Evolutionary conservation across 2,113 vertebrate genomes (phyloP).

Genomic region (Heterotilapia buettikoferi): DNA sequence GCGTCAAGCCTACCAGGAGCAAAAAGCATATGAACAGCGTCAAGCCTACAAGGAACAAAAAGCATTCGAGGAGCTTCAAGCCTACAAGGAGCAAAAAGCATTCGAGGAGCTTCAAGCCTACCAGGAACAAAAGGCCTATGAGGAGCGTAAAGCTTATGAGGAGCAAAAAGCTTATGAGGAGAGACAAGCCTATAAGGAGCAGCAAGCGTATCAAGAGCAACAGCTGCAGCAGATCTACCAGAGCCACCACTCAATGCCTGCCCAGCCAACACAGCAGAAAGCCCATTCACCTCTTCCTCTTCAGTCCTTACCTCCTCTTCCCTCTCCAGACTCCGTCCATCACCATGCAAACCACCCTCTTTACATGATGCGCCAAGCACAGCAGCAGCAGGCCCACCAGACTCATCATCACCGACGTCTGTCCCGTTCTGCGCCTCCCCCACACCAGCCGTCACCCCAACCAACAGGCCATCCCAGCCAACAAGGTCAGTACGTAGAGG

Average conservation of each 20-base stretch:
- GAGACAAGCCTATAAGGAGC: constrained; percentile 31
- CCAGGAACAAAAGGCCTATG: constrained; percentile 36
- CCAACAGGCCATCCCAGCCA: constrained; percentile 19
- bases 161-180: constrained; percentile 11
- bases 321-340: constrained; percentile 56
- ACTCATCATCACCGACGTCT: constrained; percentile 42
- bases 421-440: constrained; percentile 63
- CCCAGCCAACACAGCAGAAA: constrained; percentile 61
- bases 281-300: constrained; percentile 50
- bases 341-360: constrained; percentile 52
- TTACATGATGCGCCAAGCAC: constrained; percentile 59
- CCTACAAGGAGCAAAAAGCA: constrained; percentile 26
- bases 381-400: constrained; percentile 49
- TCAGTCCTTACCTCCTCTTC: constrained; percentile 68
- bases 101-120: constrained; percentile 37
- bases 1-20: constrained; percentile 24
- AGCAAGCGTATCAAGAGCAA: constrained; percentile 45
- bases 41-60: constrained; percentile 52
- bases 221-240: constrained; percentile 62
- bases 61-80: constrained; percentile 39
- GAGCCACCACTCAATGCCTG: constrained; percentile 72
- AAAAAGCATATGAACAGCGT: constrained; percentile 40
- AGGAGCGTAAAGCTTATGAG: constrained; percentile 9
- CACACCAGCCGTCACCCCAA: constrained; percentile 42
- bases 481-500: constrained; percentile 49